phyloP scores from a whole-genome alignment of 2,888 invertebrate genomes.

The Sarcophaga variegata region DNA sequence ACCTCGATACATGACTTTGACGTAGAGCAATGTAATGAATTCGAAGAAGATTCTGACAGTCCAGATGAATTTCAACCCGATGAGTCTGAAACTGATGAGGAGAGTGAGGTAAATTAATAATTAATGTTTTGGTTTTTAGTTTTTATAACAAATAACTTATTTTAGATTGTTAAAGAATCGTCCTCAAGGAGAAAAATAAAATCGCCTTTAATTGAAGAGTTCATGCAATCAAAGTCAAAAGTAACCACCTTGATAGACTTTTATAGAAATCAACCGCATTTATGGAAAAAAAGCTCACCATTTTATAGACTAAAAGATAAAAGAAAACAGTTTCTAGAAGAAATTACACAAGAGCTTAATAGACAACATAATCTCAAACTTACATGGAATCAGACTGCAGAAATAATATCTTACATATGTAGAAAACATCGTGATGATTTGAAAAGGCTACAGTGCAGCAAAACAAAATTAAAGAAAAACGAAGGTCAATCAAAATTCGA shows the following conservation, averaged over 20 bases:
- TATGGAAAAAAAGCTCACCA: slow-evolving; percentile 59
- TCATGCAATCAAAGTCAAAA: slow-evolving; percentile 50
- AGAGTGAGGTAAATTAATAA: background rate
- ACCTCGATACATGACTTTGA: slow-evolving; percentile 19
- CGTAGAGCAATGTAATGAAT: slow-evolving; percentile 38
- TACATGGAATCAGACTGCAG: slow-evolving; percentile 37
- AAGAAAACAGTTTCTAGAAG: slow-evolving; percentile 46
- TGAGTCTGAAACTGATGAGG: slow-evolving; percentile 19
- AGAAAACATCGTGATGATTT: slow-evolving; percentile 52
- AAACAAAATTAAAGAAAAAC: slow-evolving; percentile 43
- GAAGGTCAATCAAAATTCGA: slow-evolving; percentile 27
- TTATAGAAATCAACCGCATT: slow-evolving; percentile 52
- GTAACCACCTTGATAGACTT: slow-evolving; percentile 52
- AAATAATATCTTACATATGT: slow-evolving; percentile 52
- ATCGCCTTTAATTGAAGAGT: slow-evolving; percentile 45
- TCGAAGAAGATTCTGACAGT: slow-evolving; percentile 44
- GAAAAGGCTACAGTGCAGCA: slow-evolving; percentile 35
- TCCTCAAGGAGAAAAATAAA: slow-evolving; percentile 19
- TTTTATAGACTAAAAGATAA: slow-evolving; percentile 52
- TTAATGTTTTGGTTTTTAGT: background rate
- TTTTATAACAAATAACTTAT: background rate
- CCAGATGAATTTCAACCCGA: slow-evolving; percentile 48
- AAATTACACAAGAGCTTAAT: slow-evolving; percentile 57
- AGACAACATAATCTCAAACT: slow-evolving; percentile 40
- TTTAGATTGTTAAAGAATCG: background rate